phyloP scores from a whole-genome alignment of 2,888 invertebrate genomes.

The Campopleginae sp. region DNA sequence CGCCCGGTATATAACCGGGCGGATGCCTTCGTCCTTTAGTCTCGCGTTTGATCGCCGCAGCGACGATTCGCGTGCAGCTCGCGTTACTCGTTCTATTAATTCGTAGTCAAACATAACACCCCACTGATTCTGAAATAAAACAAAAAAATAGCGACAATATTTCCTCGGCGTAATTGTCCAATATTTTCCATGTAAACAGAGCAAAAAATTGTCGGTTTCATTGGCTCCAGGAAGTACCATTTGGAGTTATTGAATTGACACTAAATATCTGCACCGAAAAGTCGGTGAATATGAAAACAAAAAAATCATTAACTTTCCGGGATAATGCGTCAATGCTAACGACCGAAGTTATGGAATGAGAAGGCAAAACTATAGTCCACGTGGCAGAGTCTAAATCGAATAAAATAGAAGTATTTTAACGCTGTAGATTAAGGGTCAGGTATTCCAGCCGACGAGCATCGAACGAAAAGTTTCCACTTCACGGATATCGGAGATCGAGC shows the following conservation, averaged over 20 bases:
- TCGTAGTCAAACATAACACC: background rate
- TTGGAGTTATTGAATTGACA: background rate
- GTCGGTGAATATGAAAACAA: slow-evolving; percentile 10
- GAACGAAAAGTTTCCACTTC: slow-evolving; percentile 27
- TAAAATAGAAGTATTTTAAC: slow-evolving; percentile 12
- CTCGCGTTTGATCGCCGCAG: slow-evolving; percentile 80
- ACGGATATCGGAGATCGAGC: slow-evolving; percentile 29
- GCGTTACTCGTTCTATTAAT: background rate
- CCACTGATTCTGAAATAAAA: slow-evolving; percentile 7
- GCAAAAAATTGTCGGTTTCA: background rate
- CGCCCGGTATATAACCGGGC: slow-evolving; percentile 83
- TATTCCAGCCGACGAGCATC: slow-evolving; percentile 15
- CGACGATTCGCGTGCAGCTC: slow-evolving; percentile 68
- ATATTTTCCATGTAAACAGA: background rate
- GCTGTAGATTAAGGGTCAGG: slow-evolving; percentile 1
- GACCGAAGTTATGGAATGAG: background rate
- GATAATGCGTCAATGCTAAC: background rate
- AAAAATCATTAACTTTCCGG: background rate
- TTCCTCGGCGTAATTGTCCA: background rate
- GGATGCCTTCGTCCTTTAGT: slow-evolving; percentile 82
- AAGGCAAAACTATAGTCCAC: slow-evolving; percentile 3
- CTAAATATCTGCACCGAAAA: background rate
- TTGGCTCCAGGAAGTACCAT: background rate
- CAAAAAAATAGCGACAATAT: background rate
- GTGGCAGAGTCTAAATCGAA: background rate